Base-by-base conservation (phyloP, 2,113 vertebrate genomes). In the Pomatorhinus ruficollis region DNA sequence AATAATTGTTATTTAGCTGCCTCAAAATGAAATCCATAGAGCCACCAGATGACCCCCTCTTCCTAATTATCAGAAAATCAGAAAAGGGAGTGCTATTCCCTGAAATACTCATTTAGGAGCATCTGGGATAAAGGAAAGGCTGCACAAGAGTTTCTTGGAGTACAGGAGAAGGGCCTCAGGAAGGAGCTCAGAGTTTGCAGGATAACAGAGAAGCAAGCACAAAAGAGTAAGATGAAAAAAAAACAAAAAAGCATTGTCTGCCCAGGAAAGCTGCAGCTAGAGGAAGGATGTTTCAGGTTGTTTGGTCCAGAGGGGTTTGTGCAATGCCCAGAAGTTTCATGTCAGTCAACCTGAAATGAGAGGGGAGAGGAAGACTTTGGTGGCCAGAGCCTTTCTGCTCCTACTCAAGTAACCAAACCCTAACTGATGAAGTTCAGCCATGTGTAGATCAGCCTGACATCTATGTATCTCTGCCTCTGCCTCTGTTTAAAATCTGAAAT, bases 1-100 rank as follows among this genome's bases (percentile, higher is more conserved):
- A 8, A 2, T 70, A 40, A 57, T 19, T 31, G n/a, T 53, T 78
- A 12, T 52, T 64, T 65, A 40, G 7, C 39, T 93, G 57, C 27
- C 39, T 72, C 33, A 12, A 9, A 47, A 66, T 18, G 6, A 42
- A 91, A 74, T n/a, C 63, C 40, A 2, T 8, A 15, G 22, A 66
- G 52, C 96, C 96, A 96, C 79, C 52, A 96, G 95, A 60, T 96
- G 96, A 95, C 96, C 60, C 88, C 56, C 75, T 17, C 70, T 71
- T 56, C 92, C 88, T 65, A 74, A 42, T 9, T 33, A 94, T 45
- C n/a, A 49, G 77, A 70, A 91, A 72, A 74, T 33, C 31, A 50
- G 47, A 45, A 11, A 45, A 33, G 15, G 20, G 39, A 54, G 61
- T 2, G 7, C 17, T 28, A 0, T 39, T 64, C 28, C 22, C 16